phyloP scores from a whole-genome alignment of 1,140 invertebrate species.

The Drosophila micromelanica region DNA sequence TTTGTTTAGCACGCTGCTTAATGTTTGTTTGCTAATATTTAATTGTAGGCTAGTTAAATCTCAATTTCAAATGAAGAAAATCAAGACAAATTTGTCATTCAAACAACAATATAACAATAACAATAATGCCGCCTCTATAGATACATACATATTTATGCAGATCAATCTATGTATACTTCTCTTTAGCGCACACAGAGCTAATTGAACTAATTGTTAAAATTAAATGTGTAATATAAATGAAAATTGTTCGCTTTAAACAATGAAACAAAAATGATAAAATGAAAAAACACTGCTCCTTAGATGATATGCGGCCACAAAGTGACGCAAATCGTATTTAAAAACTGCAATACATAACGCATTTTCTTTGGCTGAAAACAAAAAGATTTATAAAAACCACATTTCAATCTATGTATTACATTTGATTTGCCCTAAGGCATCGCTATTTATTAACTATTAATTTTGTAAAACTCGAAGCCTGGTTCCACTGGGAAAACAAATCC shows the following conservation, averaged over 20 bases:
- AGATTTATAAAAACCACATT: conserved; percentile 11
- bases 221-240: conserved; percentile 48
- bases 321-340: conserved; percentile 8
- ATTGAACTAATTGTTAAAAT: conserved; percentile 64
- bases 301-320: conserved; percentile 31
- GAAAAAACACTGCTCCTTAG: conserved; percentile 9
- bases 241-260: conserved; percentile 15
- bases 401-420: conserved; percentile 40
- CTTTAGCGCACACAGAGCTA: conserved; percentile 40
- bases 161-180: conserved; percentile 70
- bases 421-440: conserved; percentile 40
- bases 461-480: conserved; percentile 55
- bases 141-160: conserved; percentile 69
- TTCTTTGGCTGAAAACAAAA: conserved; percentile 14
- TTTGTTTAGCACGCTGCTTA: conserved; percentile 45
- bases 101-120: conserved; percentile 65
- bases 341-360: conserved; percentile 15
- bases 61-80: conserved; percentile 40
- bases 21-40: conserved; percentile 61
- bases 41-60: conserved; percentile 80
- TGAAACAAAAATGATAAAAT: neutral
- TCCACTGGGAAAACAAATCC: conserved; percentile 25
- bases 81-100: conserved; percentile 60
- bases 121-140: conserved; percentile 77
- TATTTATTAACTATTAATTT: conserved; percentile 58